Evolutionary conservation across 2,888 invertebrate species (phyloP), one percentile per base, ranked within the genome.

Genomic region (Villa cingulata): DNA sequence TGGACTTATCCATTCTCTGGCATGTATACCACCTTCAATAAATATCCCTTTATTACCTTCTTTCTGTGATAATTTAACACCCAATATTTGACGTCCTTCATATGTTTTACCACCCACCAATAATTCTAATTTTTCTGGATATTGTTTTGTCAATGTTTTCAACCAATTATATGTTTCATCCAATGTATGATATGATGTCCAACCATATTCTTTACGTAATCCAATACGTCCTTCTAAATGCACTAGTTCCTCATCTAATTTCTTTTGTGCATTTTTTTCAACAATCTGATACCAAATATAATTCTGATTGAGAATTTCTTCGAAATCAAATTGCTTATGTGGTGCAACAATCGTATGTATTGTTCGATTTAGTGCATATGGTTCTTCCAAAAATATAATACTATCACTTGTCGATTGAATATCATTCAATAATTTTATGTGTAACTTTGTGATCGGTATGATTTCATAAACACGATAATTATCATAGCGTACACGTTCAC

Each of bases 1-100:
- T 0, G 83, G 77, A 0, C 78, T 74, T 6, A 83, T 72, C 83
- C 83, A 89, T 64, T 89, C 89, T 41, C 87, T 76, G 0, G 78
- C 84, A 51, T 85, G 75, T 56, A 83, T 82, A 37, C 77, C 77
- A 32, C 67, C 76, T 59, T 81, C 80, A 48, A 81, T 68, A 52
- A 81, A 76, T 48, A 81, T 68, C 1, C 68, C 75, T 15, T 73
- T 76, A 54, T 74, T 73, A 18, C 62, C 62, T 2, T 63, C 56
- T n/a, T 67, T 64, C 48, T 71, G 68, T 62, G 68, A 49, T 60
- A 74, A 70, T 41, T 77, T 78, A 5, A 81, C 62, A 0, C 81
- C 81, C 39, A 74, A 62, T 53, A 81, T 76, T 18, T 72, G 59
- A 15, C 80, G 72, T 1, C 75, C 74, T 57, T 83, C 75, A 57